Evolutionary conservation across 2,888 invertebrate species (phyloP).

Genomic region (Torymus auratus): DNA sequence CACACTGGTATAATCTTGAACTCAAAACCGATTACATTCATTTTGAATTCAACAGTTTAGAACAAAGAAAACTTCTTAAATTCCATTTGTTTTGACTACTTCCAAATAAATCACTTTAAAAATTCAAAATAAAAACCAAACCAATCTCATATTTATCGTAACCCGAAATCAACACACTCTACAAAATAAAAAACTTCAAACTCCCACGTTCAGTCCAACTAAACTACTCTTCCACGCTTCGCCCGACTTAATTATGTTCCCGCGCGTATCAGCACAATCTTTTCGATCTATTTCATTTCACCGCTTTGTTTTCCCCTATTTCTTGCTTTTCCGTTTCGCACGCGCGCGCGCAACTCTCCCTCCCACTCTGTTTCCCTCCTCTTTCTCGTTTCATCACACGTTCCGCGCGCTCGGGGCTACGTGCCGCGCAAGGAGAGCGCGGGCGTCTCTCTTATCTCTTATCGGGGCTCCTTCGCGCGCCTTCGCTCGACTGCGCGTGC

Average conservation of each 20-base stretch:
- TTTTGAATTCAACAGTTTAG: too few relatives aligned
- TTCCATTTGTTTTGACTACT: too few relatives aligned
- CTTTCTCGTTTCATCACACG: slow-evolving; percentile 56
- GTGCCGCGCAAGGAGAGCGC: slow-evolving; percentile 49
- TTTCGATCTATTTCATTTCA: slow-evolving; percentile 45
- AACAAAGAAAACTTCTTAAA: too few relatives aligned
- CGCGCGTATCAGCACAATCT: slow-evolving; percentile 18
- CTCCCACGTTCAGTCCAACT: neutral
- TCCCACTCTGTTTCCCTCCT: slow-evolving; percentile 45
- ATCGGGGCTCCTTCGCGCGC: slow-evolving; percentile 49
- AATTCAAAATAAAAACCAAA: too few relatives aligned
- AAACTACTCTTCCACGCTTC: neutral
- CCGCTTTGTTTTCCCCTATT: slow-evolving; percentile 47
- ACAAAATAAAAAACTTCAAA: neutral
- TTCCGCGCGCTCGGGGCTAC: slow-evolving; percentile 27
- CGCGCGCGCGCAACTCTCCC: slow-evolving; percentile 54
- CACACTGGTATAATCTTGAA: too few relatives aligned
- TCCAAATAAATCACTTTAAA: too few relatives aligned
- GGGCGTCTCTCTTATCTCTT: slow-evolving; percentile 52
- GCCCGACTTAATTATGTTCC: slow-evolving; percentile 24
- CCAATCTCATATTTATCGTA: too few relatives aligned
- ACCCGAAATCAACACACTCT: too few relatives aligned
- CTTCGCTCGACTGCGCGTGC: slow-evolving; percentile 67
- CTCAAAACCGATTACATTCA: too few relatives aligned
- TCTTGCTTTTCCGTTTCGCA: slow-evolving; percentile 53